Conservation (phyloP, 2,888 invertebrate species). For the Conchocele bisecta region DNA sequence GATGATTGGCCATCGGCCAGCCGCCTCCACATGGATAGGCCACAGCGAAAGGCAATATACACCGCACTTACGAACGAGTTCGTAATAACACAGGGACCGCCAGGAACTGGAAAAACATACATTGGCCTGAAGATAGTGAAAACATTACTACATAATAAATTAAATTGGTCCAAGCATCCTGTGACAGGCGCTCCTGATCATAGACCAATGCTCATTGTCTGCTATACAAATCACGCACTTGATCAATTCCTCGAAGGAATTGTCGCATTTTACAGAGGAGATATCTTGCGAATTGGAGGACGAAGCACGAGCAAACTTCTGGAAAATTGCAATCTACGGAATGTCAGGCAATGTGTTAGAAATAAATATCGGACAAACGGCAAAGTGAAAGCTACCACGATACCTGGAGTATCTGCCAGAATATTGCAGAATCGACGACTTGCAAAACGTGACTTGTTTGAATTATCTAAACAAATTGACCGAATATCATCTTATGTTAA, state of each 20-base stretch:
- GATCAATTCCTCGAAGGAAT: conserved; percentile 81
- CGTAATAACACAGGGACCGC: conserved; percentile 86
- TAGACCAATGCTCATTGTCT: conserved; percentile 78
- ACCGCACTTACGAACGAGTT: conserved; percentile 77
- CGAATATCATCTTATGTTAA: too few species aligned
- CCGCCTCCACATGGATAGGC: conserved; percentile 70
- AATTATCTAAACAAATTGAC: too few species aligned
- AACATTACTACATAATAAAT: conserved; percentile 86
- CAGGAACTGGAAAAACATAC: conserved; percentile 93
- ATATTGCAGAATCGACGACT: too few species aligned
- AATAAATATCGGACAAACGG: too few species aligned
- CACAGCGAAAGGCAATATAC: conserved; percentile 74
- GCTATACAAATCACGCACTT: conserved; percentile 81
- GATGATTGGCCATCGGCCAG: conserved; percentile 78
- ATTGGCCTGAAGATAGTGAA: conserved; percentile 89
- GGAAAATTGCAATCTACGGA: conserved; percentile 54
- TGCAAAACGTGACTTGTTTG: too few species aligned
- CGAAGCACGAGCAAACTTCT: conserved; percentile 65
- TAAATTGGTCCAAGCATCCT: conserved; percentile 74
- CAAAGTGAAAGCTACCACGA: too few species aligned
- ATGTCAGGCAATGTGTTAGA: too few species aligned
- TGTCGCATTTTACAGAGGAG: conserved; percentile 55
- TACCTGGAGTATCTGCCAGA: too few species aligned
- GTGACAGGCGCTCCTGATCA: conserved; percentile 28
- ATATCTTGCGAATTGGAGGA: conserved; percentile 77